phyloP scores from a whole-genome alignment of 2,888 invertebrate genomes.

The Chelonus formosanus region DNA sequence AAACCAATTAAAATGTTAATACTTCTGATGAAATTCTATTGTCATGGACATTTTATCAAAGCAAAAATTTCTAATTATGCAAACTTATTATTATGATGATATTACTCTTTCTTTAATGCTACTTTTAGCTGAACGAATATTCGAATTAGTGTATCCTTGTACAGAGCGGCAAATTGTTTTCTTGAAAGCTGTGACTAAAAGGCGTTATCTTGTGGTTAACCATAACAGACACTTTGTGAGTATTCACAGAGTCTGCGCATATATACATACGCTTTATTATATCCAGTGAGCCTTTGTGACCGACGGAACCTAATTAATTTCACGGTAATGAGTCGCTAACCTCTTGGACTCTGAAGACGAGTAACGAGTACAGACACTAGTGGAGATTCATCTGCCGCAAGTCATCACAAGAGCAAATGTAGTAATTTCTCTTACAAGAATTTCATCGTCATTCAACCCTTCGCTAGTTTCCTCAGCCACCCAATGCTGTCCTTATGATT shows the following conservation, averaged over 20 bases:
- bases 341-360: constrained; percentile 43
- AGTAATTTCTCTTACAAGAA: constrained; percentile 9
- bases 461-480: constrained; percentile 32
- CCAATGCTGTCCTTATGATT: constrained; percentile 40
- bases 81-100: background rate
- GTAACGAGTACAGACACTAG: constrained; percentile 40
- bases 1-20: too few species aligned
- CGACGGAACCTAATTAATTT: constrained; percentile 54
- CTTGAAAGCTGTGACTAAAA: constrained; percentile 27
- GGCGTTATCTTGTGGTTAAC: constrained; percentile 36
- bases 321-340: constrained; percentile 49
- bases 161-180: constrained; percentile 26
- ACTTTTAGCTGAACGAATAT: constrained; percentile 11
- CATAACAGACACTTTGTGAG: constrained; percentile 28
- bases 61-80: too few species aligned
- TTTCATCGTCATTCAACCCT: constrained; percentile 33
- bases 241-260: constrained; percentile 10
- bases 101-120: constrained; percentile 3
- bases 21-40: too few species aligned
- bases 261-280: constrained; percentile 11
- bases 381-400: constrained; percentile 45
- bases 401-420: constrained; percentile 30
- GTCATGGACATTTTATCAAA: too few species aligned
- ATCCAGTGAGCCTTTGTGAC: constrained; percentile 50
- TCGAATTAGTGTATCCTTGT: constrained; percentile 18